Base-by-base conservation (phyloP, 2,797 vertebrate genomes). In the Clarias platycephalus region DNA sequence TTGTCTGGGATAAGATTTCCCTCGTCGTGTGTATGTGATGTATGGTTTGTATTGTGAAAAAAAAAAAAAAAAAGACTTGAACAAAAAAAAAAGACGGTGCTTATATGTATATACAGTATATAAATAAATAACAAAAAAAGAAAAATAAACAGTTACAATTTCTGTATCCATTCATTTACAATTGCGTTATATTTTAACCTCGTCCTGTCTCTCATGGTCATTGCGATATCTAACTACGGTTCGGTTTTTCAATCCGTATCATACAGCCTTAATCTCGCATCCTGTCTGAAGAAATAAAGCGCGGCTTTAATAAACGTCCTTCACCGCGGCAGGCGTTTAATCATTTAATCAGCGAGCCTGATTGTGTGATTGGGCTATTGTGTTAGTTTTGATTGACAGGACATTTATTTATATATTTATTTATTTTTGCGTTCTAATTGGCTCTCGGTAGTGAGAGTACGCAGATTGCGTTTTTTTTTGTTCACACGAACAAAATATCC, bases 301-400 rank as follows among this genome's bases (percentile, higher is more conserved):
- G n/a, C 2, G 49, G 9, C 26, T 55, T 18, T 75, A 75, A 75
- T 75, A 55, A 55, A 55, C 8, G 72, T 75, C 72, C 49, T 7
- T 75, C 72, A 75, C 26, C 10, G n/a, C 49, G 8, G 44, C 72
- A 28, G 71, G 7, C 49, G 49, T 26, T 75, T 75, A 75, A 74
- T 74, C 44, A 9, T 20, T 74, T 74, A 74, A 75, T 75, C 72
- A 75, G 49, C 49, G 2, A 20, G 72, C 49, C 3, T 5, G 40
- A 72, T 72, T 53, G 70, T 7, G 2, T 72, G 49, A 75, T 75
- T 75, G 72, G 20, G 44, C 44, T 31, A 31, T 75, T 72, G 44
- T 72, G 5, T 18, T 15, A 7, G 49, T 18, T 72, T 55, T 75
- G 72, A 75, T 75, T 55, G 72, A 75, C 26, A 8, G 49, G 2